phyloP scores from a whole-genome alignment of 2,888 invertebrate species.

The Seira ritae region DNA sequence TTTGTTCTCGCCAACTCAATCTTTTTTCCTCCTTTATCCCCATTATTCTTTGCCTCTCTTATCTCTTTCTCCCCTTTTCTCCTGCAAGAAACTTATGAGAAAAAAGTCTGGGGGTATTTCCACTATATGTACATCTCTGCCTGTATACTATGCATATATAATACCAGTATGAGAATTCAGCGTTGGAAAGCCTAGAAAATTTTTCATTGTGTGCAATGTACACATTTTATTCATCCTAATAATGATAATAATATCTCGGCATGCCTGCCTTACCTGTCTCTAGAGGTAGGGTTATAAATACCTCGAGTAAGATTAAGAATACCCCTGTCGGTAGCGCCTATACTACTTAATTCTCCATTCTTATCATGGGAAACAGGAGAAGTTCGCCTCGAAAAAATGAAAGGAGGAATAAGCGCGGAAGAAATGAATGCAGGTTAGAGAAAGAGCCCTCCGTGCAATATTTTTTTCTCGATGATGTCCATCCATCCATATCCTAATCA shows the following conservation, averaged over 20 bases:
- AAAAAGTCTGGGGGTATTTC: background rate
- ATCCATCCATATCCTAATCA: background rate
- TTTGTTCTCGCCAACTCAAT: constrained; percentile 20
- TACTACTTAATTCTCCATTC: too few relatives aligned
- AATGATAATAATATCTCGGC: background rate
- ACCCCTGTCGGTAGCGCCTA: background rate
- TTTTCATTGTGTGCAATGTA: background rate
- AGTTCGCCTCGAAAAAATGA: background rate
- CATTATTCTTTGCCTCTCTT: constrained; percentile 31
- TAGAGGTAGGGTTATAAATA: background rate
- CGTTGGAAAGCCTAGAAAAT: background rate
- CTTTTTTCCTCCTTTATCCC: constrained; percentile 24
- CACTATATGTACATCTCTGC: too few relatives aligned
- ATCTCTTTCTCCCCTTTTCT: constrained; percentile 5
- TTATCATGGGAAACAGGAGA: background rate
- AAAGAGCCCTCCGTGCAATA: background rate
- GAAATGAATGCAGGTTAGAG: background rate
- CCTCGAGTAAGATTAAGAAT: background rate
- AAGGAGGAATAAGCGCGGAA: background rate
- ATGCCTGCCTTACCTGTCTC: background rate
- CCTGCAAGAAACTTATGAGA: background rate
- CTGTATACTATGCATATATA: too few relatives aligned
- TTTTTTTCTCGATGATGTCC: background rate
- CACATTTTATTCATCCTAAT: background rate
- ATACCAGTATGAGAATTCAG: too few relatives aligned